Percentiles rank a stretch among this genome's conserved stretches.
phyloP scores from a whole-genome alignment of 2,888 invertebrate genomes.

The Epistrophella euchroma region DNA sequence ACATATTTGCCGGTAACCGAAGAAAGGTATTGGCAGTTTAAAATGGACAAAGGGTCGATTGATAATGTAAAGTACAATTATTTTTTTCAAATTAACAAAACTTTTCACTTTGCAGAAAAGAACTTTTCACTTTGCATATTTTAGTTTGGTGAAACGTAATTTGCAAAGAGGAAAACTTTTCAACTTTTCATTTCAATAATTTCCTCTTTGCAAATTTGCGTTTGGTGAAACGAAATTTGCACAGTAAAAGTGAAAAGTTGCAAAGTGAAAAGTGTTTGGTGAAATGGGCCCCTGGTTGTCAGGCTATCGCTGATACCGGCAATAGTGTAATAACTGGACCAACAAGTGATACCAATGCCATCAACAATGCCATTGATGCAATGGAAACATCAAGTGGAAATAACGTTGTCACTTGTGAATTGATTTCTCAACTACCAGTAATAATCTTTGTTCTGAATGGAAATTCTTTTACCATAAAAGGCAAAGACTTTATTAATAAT shows the following conservation, averaged over 20 bases:
- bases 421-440: slow-evolving; percentile 91
- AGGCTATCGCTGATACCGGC: slow-evolving; percentile 98
- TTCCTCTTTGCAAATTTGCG: no score
- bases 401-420: slow-evolving; percentile 91
- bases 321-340: slow-evolving; percentile 98
- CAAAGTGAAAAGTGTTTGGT: no score
- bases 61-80: slow-evolving; percentile 84
- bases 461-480: slow-evolving; percentile 89
- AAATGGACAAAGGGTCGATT: slow-evolving; percentile 90
- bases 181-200: no score
- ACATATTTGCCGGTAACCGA: slow-evolving; percentile 93
- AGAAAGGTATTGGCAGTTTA: slow-evolving; percentile 98
- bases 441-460: slow-evolving; percentile 92
- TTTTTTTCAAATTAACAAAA: no score
- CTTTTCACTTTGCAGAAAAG: no score
- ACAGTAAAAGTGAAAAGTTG: no score
- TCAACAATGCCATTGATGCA: slow-evolving; percentile 93
- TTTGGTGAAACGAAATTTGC: no score
- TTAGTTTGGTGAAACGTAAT: no score
- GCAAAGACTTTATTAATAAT: slow-evolving; percentile 93
- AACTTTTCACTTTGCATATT: no score
- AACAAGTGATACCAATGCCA: slow-evolving; percentile 88
- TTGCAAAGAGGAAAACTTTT: no score
- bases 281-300: slow-evolving; percentile 93
- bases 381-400: slow-evolving; percentile 93